These are phyloP conservation scores for Morbakka virulenta DNA, from an alignment of 30 jellyfish, hydroid and myxozoan species.

Conservation along the genomic window DNA sequence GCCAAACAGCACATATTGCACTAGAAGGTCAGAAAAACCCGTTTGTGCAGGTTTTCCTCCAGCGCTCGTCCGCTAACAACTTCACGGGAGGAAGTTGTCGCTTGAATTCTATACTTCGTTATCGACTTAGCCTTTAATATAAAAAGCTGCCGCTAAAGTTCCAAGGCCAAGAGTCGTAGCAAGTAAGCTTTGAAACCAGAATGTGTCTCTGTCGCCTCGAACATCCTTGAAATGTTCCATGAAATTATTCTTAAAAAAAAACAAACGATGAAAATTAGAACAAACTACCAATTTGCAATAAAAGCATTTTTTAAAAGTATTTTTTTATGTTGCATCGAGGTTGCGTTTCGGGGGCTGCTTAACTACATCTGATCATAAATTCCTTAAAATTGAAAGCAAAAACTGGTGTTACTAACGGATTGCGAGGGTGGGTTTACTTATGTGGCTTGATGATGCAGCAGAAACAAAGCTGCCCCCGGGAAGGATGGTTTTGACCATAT, in stretches of 20 bases:
- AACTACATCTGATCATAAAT: not conserved
- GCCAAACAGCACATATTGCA: no score
- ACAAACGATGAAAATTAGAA: no score
- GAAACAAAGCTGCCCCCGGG: no score
- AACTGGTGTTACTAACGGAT: no score
- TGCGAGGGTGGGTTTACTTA: no score
- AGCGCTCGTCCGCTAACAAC: no score
- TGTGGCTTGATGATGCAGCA: no score
- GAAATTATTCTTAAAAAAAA: slow-evolving; percentile 65
- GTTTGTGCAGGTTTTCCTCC: no score
- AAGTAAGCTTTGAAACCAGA: slow-evolving; percentile 91
- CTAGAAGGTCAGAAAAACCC: no score
- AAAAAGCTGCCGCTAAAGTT: slow-evolving; percentile 96
- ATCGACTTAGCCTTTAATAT: slow-evolving; percentile 81
- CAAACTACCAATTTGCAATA: not conserved
- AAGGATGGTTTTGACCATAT: no score
- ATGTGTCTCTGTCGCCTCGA: slow-evolving; percentile 58
- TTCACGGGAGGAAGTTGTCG: no score
- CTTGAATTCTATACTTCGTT: no score
- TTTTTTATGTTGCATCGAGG: not conserved
- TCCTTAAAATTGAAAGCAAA: not conserved
- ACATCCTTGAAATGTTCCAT: slow-evolving; percentile 71
- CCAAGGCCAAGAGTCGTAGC: slow-evolving; percentile 98
- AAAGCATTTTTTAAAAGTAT: not conserved
- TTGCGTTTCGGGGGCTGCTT: not conserved